Evolutionary conservation across 1,140 invertebrate genomes (phyloP).

Genomic region (Caenorhabditis latens): DNA sequence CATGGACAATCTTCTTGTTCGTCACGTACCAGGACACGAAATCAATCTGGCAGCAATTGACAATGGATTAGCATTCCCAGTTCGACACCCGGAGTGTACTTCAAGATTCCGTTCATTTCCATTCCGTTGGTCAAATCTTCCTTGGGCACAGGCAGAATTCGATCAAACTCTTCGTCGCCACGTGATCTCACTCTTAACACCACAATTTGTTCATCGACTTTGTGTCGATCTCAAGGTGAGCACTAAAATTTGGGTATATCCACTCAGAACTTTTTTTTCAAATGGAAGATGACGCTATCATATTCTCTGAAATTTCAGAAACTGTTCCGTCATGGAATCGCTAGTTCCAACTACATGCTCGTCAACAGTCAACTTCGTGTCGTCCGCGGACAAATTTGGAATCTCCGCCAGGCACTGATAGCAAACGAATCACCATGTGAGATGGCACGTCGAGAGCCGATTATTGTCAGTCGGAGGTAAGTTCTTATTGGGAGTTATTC

Average conservation of each 20-base stretch:
- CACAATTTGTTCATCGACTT: conserved; percentile 68
- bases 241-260: neutral
- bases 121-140: conserved; percentile 69
- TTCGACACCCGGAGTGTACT: conserved; percentile 72
- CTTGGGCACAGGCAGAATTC: conserved; percentile 69
- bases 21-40: conserved; percentile 71
- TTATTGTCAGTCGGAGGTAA: conserved; percentile 58
- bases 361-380: conserved; percentile 70
- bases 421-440: conserved; percentile 59
- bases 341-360: conserved; percentile 63
- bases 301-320: conserved; percentile 44
- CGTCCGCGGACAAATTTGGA: conserved; percentile 70
- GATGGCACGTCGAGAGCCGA: conserved; percentile 52
- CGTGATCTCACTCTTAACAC: conserved; percentile 68
- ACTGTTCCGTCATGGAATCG: conserved; percentile 59
- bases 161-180: conserved; percentile 62
- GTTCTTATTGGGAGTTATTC: neutral
- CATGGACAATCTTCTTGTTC: conserved; percentile 74
- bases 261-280: no score
- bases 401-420: conserved; percentile 58
- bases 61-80: conserved; percentile 75
- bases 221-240: conserved; percentile 70
- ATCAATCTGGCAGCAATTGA: conserved; percentile 73
- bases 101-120: conserved; percentile 71
- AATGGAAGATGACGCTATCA: neutral